Evolutionary conservation across 1,140 invertebrate species (phyloP).

Genomic region (Patella vulgata): DNA sequence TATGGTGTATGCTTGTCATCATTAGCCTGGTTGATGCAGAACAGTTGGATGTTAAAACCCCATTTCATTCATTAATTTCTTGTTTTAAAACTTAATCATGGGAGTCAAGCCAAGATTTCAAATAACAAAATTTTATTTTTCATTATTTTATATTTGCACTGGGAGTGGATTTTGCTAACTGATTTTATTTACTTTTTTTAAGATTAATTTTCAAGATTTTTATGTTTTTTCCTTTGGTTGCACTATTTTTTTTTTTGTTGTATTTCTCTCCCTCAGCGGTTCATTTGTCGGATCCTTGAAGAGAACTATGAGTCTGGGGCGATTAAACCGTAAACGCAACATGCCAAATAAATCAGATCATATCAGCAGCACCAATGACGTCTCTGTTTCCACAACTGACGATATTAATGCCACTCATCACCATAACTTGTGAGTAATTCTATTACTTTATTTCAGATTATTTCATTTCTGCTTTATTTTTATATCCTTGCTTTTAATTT

Average conservation of each 20-base stretch:
- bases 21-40: too few relatives aligned
- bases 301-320: slow-evolving; percentile 49
- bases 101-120: too few relatives aligned
- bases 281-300: slow-evolving; percentile 45
- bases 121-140: too few relatives aligned
- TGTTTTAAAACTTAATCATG: too few relatives aligned
- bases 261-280: slow-evolving; percentile 38
- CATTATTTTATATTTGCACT: too few relatives aligned
- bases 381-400: slow-evolving; percentile 9
- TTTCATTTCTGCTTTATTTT: slow-evolving; percentile 22
- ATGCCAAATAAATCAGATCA: slow-evolving; percentile 11
- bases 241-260: slow-evolving; percentile 25
- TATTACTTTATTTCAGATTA: slow-evolving; percentile 8
- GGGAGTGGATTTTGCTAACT: too few relatives aligned
- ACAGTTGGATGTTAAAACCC: too few relatives aligned
- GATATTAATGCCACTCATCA: slow-evolving; percentile 12
- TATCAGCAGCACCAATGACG: slow-evolving; percentile 14
- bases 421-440: slow-evolving; percentile 40
- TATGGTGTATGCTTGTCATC: too few relatives aligned
- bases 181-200: too few relatives aligned
- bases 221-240: slow-evolving; percentile 10
- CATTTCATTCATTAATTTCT: too few relatives aligned
- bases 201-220: too few relatives aligned
- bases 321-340: slow-evolving; percentile 44
- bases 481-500: too few relatives aligned